phyloP scores from a whole-genome alignment of 1,140 invertebrate genomes.

The Drosophila simulans region DNA sequence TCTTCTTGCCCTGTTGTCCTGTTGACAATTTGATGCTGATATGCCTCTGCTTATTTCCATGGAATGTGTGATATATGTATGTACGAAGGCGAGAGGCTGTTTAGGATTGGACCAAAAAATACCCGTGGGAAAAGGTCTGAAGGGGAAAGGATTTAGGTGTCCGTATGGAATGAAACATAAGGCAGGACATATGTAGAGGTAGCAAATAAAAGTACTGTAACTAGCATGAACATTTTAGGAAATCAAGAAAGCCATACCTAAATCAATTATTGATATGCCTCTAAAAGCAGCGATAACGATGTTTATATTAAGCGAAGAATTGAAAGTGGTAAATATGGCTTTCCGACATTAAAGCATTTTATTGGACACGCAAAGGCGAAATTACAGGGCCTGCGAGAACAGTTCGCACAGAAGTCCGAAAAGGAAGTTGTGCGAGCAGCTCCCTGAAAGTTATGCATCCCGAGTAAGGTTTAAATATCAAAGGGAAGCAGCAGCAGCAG shows the following conservation, averaged over 20 bases:
- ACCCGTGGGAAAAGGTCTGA: slow-evolving; percentile 10
- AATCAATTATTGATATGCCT: not conserved
- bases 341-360: not conserved
- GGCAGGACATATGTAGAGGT: too few species aligned
- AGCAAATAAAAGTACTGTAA: too few species aligned
- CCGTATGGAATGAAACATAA: too few species aligned
- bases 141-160: not conserved
- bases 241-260: too few species aligned
- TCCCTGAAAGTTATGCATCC: slow-evolving; percentile 41
- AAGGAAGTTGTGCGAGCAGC: slow-evolving; percentile 19
- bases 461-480: slow-evolving; percentile 53
- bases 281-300: not conserved
- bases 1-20: not conserved
- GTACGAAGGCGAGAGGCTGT: not conserved
- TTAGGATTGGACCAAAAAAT: not conserved
- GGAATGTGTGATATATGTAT: slow-evolving; percentile 28
- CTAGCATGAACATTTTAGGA: too few species aligned
- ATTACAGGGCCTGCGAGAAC: slow-evolving; percentile 15
- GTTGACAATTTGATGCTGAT: slow-evolving; percentile 28
- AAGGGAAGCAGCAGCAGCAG: slow-evolving; percentile 32
- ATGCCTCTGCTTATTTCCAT: slow-evolving; percentile 25
- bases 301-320: not conserved
- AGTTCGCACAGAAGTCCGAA: not conserved
- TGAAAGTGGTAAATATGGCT: not conserved
- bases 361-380: not conserved